Evolutionary conservation across 1,140 invertebrate species (phyloP).

Genomic region (Bombus confusus): DNA sequence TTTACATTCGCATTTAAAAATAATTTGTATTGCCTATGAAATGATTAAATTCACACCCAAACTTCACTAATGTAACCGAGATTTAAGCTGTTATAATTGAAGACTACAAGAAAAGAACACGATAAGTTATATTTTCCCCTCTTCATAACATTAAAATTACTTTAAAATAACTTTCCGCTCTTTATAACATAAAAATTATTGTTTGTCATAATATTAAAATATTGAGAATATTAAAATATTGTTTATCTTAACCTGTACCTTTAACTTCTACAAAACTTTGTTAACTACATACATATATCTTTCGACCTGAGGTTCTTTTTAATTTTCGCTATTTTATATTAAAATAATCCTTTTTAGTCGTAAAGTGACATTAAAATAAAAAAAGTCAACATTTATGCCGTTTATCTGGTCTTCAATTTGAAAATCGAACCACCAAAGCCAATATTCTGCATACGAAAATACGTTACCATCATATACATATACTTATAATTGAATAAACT

Average conservation of each 20-base stretch:
- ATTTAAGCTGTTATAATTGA: too few relatives aligned
- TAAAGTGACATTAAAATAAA: neutral
- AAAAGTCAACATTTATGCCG: neutral
- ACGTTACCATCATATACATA: neutral
- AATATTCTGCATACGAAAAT: neutral
- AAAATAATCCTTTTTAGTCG: neutral
- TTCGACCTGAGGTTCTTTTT: too few relatives aligned
- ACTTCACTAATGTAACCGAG: too few relatives aligned
- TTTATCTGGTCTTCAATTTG: neutral
- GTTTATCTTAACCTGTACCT: neutral
- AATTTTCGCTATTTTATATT: neutral
- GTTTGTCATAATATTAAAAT: neutral
- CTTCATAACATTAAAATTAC: too few relatives aligned
- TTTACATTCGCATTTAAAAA: neutral
- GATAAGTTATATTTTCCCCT: too few relatives aligned
- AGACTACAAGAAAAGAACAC: too few relatives aligned
- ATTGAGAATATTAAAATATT: neutral
- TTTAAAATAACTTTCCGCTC: too few relatives aligned
- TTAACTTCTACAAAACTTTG: neutral
- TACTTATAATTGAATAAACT: neutral
- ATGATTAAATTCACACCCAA: neutral
- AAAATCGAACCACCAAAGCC: neutral
- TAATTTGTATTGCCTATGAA: neutral
- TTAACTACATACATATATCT: neutral
- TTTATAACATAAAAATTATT: neutral